Evolutionary conservation across 1,140 invertebrate genomes (phyloP).

Genomic region (Latrodectus geometricus): DNA sequence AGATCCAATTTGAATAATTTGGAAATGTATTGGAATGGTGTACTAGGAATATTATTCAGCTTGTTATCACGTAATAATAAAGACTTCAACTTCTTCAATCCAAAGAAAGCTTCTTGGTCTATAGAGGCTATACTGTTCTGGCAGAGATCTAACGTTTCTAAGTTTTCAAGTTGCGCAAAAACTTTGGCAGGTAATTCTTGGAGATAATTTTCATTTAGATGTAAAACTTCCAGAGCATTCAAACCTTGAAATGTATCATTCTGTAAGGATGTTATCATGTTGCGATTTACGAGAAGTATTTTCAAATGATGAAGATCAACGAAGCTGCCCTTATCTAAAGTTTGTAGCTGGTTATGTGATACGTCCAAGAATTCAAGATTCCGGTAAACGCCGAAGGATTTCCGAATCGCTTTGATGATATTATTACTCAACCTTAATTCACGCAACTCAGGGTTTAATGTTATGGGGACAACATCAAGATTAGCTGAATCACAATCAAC

Average conservation of each 20-base stretch:
- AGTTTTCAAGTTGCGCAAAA: slow-evolving; percentile 79
- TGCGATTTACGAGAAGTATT: slow-evolving; percentile 66
- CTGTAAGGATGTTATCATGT: slow-evolving; percentile 72
- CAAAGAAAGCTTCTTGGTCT: slow-evolving; percentile 82
- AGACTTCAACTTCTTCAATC: slow-evolving; percentile 79
- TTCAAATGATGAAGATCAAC: slow-evolving; percentile 78
- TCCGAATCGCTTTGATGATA: slow-evolving; percentile 86
- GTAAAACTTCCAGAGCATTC: slow-evolving; percentile 77
- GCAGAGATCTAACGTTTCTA: slow-evolving; percentile 88
- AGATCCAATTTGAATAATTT: slow-evolving; percentile 76
- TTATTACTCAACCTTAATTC: slow-evolving; percentile 85
- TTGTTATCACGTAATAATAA: slow-evolving; percentile 89
- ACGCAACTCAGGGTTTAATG: slow-evolving; percentile 88
- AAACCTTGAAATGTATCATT: slow-evolving; percentile 80
- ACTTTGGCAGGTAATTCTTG: slow-evolving; percentile 80
- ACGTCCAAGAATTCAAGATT: slow-evolving; percentile 86
- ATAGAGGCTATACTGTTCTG: slow-evolving; percentile 86
- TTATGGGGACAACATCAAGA: slow-evolving; percentile 89
- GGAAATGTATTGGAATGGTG: slow-evolving; percentile 78
- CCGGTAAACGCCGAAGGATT: slow-evolving; percentile 86
- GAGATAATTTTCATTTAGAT: slow-evolving; percentile 83
- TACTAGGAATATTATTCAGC: slow-evolving; percentile 74
- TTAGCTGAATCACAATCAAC: slow-evolving; percentile 86
- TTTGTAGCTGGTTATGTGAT: slow-evolving; percentile 84
- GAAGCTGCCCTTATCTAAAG: slow-evolving; percentile 79